A percentile compares a stretch with the other conserved stretches of the same genome.
These are phyloP conservation scores for Drosophila bocqueti DNA, from an alignment of 1,140 invertebrate genomes.

Conservation along the genomic window DNA sequence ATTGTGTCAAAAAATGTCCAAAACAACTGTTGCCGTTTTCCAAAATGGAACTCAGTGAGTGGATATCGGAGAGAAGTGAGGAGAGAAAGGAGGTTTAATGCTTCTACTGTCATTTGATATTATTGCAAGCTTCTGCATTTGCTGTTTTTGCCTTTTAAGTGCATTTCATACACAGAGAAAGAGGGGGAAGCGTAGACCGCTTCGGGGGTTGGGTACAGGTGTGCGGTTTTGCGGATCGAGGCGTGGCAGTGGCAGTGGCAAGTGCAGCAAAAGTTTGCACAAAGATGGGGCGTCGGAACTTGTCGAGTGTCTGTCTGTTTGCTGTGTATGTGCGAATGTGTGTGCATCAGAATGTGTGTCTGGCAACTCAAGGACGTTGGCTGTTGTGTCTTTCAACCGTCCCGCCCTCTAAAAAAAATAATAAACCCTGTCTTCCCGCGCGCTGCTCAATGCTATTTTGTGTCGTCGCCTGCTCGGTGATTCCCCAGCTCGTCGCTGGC, in stretches of 20 bases:
- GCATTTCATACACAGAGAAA: conserved; percentile 20
- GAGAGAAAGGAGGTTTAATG: background rate
- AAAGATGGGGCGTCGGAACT: conserved; percentile 8
- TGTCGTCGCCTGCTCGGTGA: conserved; percentile 19
- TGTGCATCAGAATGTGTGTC: conserved; percentile 17
- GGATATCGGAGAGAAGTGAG: background rate
- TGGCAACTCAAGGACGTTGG: conserved; percentile 61
- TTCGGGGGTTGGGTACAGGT: conserved; percentile 1
- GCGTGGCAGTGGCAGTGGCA: conserved; percentile 32
- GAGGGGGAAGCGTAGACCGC: background rate
- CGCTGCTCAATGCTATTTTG: conserved; percentile 28
- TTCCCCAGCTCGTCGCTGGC: conserved; percentile 5
- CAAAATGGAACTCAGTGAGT: background rate
- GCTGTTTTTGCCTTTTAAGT: conserved; percentile 38
- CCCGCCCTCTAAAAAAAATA: conserved; percentile 6
- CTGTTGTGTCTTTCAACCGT: conserved; percentile 19
- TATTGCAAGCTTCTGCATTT: conserved; percentile 40
- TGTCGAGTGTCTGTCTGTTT: conserved; percentile 2
- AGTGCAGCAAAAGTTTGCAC: conserved; percentile 32
- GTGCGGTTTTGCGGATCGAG: conserved; percentile 10
- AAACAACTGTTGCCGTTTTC: conserved; percentile 5
- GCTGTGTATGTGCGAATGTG: background rate
- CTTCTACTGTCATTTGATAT: conserved; percentile 55
- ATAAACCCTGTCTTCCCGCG: conserved; percentile 1
- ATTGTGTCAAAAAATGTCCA: background rate